Conservation (phyloP, 2,797 vertebrate genomes). For the Luscinia megarhynchos region DNA sequence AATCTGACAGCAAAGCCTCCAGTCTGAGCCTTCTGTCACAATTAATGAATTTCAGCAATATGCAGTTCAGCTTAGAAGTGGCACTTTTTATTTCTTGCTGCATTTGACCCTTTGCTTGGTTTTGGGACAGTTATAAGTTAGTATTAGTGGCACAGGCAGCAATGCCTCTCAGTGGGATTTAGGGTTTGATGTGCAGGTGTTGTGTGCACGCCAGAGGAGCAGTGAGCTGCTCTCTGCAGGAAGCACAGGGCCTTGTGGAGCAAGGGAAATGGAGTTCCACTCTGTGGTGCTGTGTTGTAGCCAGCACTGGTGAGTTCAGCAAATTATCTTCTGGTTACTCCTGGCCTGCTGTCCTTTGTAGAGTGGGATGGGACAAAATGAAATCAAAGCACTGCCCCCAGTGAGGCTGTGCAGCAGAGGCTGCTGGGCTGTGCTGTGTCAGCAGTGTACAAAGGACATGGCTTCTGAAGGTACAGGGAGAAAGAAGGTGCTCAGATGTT, state of each 20-base stretch:
- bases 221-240: background rate
- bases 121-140: background rate
- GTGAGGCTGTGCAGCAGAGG: background rate
- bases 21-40: conserved; percentile 25
- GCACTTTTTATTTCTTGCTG: background rate
- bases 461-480: background rate
- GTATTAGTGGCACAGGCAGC: background rate
- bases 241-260: background rate
- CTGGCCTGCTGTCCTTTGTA: background rate
- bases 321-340: background rate
- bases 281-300: background rate
- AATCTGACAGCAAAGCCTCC: conserved; percentile 43
- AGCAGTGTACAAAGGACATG: background rate
- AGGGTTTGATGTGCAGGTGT: background rate
- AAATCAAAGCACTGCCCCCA: background rate
- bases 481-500: background rate
- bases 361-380: background rate
- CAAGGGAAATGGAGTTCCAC: background rate
- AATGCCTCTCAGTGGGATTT: background rate
- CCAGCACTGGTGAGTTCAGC: background rate
- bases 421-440: background rate
- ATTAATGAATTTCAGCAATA: background rate
- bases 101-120: background rate
- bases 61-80: background rate
- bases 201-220: background rate